Percentiles rank a stretch among this genome's conserved stretches.
phyloP scores from a whole-genome alignment of 1,140 invertebrate genomes.

The Papilio glaucus region DNA sequence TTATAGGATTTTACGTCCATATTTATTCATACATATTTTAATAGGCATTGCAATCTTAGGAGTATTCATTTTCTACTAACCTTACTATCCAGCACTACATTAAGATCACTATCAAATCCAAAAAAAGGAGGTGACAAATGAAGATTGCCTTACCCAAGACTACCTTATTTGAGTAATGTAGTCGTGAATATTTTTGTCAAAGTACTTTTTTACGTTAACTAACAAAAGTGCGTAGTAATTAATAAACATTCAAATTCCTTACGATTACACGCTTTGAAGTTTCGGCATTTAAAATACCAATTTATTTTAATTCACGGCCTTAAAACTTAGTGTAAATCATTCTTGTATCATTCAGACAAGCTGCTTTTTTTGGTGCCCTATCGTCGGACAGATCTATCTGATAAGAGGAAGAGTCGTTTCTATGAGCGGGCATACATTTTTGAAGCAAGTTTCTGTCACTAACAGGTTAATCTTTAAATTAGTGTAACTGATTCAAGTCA shows the following conservation, averaged over 20 bases:
- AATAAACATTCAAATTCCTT: slow-evolving; percentile 19
- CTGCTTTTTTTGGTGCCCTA: slow-evolving; percentile 18
- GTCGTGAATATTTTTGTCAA: neutral
- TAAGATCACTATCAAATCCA: no score
- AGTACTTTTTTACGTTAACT: neutral
- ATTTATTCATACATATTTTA: no score
- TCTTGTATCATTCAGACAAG: slow-evolving; percentile 8
- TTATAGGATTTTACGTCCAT: no score
- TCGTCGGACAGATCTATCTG: slow-evolving; percentile 6
- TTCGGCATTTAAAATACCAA: slow-evolving; percentile 21
- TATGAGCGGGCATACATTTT: slow-evolving; percentile 16
- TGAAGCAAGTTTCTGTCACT: neutral
- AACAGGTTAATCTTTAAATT: slow-evolving; percentile 20
- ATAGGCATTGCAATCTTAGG: no score
- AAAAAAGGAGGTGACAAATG: no score
- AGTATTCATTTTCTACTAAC: no score
- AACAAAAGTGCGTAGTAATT: neutral
- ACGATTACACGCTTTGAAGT: slow-evolving; percentile 21
- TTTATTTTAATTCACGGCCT: slow-evolving; percentile 14
- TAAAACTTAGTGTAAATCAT: slow-evolving; percentile 14
- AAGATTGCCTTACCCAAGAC: no score
- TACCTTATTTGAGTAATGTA: neutral
- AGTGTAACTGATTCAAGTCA: slow-evolving; percentile 8
- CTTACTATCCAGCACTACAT: no score
- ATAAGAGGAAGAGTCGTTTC: slow-evolving; percentile 6